Conservation (phyloP, 1,140 invertebrate genomes). For the Ceratina japonica region DNA sequence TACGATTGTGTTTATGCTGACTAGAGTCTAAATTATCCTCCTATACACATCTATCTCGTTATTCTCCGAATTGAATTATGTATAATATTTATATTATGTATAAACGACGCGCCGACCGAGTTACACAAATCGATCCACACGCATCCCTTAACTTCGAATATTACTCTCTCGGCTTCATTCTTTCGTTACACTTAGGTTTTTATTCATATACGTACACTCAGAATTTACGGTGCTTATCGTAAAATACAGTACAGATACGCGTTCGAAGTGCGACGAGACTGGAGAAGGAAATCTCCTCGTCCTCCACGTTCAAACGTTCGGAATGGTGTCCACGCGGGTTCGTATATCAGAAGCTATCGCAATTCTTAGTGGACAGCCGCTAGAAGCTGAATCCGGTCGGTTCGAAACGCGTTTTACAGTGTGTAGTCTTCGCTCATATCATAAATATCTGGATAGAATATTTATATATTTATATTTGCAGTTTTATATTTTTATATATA, state of each 20-base stretch:
- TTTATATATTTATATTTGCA: slow-evolving; percentile 41
- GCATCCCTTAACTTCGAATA: slow-evolving; percentile 24
- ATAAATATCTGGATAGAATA: slow-evolving; percentile 63
- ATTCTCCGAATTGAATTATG: slow-evolving; percentile 51
- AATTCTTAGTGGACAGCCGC: neutral
- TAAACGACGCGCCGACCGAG: slow-evolving; percentile 37
- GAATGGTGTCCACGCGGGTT: slow-evolving; percentile 2
- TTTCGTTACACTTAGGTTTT: neutral
- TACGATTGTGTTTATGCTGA: slow-evolving; percentile 71
- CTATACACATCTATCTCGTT: slow-evolving; percentile 67
- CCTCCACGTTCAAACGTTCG: neutral
- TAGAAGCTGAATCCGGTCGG: neutral
- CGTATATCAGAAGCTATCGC: slow-evolving; percentile 2
- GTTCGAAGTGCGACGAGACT: slow-evolving; percentile 21
- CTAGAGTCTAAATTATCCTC: slow-evolving; percentile 71
- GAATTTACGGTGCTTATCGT: slow-evolving; percentile 53
- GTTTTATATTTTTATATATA: no score
- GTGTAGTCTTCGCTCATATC: slow-evolving; percentile 35
- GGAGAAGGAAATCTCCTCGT: no score
- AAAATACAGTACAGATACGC: slow-evolving; percentile 56
- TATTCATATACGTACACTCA: slow-evolving; percentile 61
- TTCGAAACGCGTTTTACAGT: slow-evolving; percentile 19
- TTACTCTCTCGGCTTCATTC: neutral
- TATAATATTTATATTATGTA: slow-evolving; percentile 47
- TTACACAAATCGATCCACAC: neutral